phyloP scores from a whole-genome alignment of 35 echinoderm and acorn worm genomes.

The Stichopus chloronotus region DNA sequence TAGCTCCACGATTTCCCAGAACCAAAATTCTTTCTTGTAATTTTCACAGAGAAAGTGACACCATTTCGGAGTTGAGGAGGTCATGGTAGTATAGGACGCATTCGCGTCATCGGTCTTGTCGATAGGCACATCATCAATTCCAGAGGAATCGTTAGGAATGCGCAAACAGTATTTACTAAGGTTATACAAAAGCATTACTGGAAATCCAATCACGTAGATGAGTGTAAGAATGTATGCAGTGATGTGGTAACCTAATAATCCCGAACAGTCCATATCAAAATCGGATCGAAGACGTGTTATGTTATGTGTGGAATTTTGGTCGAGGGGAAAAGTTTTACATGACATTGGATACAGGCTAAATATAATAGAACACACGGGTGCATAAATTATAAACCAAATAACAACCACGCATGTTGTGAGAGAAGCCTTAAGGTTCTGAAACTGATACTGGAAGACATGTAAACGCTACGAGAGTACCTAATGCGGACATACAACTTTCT shows the following conservation, averaged over 20 bases:
- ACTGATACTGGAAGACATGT: neutral
- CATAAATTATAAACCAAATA: neutral
- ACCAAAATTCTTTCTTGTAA: slow-evolving; percentile 32
- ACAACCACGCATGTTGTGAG: neutral
- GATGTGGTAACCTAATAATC: neutral
- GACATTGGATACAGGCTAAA: slow-evolving; percentile 8
- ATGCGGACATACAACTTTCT: neutral
- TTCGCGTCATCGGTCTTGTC: neutral
- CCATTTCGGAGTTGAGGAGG: neutral
- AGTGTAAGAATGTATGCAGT: neutral
- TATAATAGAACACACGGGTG: neutral
- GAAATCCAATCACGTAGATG: slow-evolving; percentile 14
- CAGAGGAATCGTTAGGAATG: neutral
- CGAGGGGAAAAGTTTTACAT: slow-evolving; percentile 12
- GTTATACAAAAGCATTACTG: neutral
- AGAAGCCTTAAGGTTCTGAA: neutral
- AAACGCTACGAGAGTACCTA: neutral
- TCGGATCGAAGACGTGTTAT: slow-evolving; percentile 10
- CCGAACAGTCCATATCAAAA: slow-evolving; percentile 30
- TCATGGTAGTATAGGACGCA: neutral
- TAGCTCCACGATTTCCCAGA: slow-evolving; percentile 42
- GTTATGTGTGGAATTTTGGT: neutral
- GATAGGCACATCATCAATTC: neutral
- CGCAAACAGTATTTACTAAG: neutral
- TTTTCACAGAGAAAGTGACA: neutral